These are phyloP conservation scores for Gallinago jamesoni DNA, from an alignment of 2,113 vertebrate genomes.

Conservation along the genomic window DNA sequence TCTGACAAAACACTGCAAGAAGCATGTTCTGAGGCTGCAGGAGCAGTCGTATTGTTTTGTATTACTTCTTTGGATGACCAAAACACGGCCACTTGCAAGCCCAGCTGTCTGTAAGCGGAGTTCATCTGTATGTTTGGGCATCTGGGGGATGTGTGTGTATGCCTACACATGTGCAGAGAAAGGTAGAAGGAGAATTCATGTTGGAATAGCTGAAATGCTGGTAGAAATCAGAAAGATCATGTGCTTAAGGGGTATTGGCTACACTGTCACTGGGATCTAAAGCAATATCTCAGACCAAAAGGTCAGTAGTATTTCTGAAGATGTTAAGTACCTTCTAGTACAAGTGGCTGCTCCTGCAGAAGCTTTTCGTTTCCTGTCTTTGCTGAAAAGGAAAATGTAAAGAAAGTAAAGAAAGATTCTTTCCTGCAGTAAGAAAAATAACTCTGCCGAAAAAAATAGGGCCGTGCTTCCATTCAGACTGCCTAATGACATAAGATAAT, in stretches of 20 bases:
- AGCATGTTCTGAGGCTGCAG: background rate
- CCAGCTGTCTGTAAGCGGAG: background rate
- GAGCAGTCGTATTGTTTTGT: background rate
- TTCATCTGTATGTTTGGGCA: background rate
- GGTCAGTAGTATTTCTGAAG: background rate
- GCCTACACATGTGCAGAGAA: background rate
- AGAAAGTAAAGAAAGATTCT: background rate
- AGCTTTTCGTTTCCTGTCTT: background rate
- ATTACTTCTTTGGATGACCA: background rate
- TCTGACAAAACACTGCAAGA: background rate
- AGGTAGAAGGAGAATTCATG: background rate
- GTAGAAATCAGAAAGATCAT: background rate
- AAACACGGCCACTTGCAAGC: background rate
- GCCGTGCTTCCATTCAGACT: background rate
- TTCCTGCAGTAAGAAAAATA: background rate
- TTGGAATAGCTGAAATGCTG: background rate
- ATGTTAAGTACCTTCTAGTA: background rate
- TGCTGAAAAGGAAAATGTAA: background rate
- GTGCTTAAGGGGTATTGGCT: background rate
- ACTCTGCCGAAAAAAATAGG: background rate
- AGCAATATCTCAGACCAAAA: background rate
- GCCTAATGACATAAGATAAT: constrained; percentile 1
- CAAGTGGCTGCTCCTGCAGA: background rate
- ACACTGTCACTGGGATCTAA: background rate
- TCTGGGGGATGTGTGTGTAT: accelerated